A percentile compares a stretch with the other conserved stretches of the same genome.
Conservation (phyloP, 2,888 invertebrate species). For the Ferrisia virgata region DNA sequence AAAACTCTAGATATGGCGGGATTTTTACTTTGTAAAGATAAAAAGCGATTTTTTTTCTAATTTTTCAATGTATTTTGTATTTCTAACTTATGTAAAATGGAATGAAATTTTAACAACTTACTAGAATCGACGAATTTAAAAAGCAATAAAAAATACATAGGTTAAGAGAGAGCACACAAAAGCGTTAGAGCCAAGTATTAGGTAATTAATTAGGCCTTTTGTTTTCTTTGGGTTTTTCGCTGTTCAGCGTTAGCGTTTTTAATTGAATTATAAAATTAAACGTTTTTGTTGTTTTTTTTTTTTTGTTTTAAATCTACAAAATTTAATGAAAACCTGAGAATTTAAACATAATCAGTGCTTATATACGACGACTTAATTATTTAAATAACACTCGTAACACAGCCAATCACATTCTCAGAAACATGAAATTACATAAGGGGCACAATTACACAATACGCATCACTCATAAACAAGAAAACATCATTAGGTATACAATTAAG, state of each 20-base stretch:
- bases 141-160: background rate
- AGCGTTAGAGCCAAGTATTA: background rate
- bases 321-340: background rate
- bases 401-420: conserved; percentile 18
- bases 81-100: background rate
- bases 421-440: background rate
- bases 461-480: background rate
- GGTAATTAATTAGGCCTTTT: background rate
- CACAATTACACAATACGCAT: background rate
- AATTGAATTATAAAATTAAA: background rate
- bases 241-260: background rate
- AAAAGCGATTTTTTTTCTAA: background rate
- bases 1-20: background rate
- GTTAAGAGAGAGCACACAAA: background rate
- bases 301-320: background rate
- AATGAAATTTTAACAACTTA: background rate
- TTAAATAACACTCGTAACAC: conserved; percentile 4
- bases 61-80: background rate
- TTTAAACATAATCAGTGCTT: background rate
- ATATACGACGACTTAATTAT: background rate
- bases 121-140: background rate
- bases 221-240: background rate
- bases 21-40: background rate
- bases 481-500: background rate
- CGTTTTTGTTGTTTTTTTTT: too few relatives aligned